Evolutionary conservation across 2,797 vertebrate genomes (phyloP).

Genomic region (Decapterus maruadsi): DNA sequence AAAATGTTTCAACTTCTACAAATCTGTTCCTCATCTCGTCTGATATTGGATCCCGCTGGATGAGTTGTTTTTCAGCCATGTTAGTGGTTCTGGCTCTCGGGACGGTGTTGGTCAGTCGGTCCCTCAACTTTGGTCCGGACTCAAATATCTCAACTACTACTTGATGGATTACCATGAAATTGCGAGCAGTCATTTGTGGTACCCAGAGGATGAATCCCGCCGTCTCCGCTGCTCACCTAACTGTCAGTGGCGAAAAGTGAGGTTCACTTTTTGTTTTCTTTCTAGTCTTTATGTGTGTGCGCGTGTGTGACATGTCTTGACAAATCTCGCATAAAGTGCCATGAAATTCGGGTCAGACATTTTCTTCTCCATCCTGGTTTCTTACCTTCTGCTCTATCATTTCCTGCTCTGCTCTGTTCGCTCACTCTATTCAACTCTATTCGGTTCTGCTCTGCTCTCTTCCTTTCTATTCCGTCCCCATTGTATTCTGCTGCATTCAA

Average conservation of each 20-base stretch:
- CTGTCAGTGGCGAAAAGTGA: neutral
- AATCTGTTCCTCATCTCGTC: neutral
- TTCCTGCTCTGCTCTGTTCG: neutral
- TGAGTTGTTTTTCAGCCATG: neutral
- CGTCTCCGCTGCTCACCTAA: neutral
- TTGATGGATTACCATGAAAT: neutral
- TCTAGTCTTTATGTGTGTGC: no score
- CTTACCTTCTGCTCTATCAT: neutral
- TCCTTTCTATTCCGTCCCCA: neutral
- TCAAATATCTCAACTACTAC: neutral
- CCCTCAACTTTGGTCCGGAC: neutral
- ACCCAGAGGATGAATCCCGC: constrained; percentile 2
- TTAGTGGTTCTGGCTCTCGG: neutral
- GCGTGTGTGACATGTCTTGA: neutral
- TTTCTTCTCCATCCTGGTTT: neutral
- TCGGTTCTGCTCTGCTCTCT: neutral
- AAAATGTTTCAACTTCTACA: neutral
- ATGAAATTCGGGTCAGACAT: neutral
- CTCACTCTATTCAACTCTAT: neutral
- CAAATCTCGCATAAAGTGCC: neutral
- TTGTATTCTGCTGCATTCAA: constrained; percentile 41
- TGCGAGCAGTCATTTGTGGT: neutral
- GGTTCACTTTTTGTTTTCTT: neutral
- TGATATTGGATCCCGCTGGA: neutral
- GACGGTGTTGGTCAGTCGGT: neutral